Evolutionary conservation across 2,113 vertebrate genomes (phyloP).

Genomic region (Corythoichthys intestinalis): DNA sequence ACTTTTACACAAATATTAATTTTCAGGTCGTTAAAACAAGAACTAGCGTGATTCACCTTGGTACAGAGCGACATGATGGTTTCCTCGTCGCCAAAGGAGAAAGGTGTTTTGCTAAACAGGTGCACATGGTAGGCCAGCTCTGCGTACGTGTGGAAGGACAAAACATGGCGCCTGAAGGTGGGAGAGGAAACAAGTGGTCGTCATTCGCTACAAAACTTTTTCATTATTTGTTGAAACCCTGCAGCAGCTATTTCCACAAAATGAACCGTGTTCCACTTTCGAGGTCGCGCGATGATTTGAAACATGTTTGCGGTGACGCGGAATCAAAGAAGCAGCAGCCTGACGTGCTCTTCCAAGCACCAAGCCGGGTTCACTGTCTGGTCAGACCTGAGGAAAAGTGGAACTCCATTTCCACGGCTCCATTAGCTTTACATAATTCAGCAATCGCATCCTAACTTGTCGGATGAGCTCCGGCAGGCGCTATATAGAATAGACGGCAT

Average conservation of each 20-base stretch:
- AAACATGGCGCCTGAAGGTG: constrained; percentile 76
- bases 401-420: constrained; percentile 31
- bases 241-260: neutral
- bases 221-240: neutral
- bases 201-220: neutral
- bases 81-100: constrained; percentile 86
- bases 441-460: constrained; percentile 43
- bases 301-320: constrained; percentile 14
- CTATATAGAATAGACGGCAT: constrained; percentile 6
- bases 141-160: constrained; percentile 71
- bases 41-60: constrained; percentile 66
- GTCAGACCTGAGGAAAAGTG: constrained; percentile 29
- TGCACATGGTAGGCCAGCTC: constrained; percentile 77
- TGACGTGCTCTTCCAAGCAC: constrained; percentile 12
- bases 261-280: neutral
- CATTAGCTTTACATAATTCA: constrained; percentile 65
- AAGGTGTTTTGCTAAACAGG: constrained; percentile 78
- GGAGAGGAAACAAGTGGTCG: neutral
- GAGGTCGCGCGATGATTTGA: neutral
- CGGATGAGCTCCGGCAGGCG: constrained; percentile 26
- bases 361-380: constrained; percentile 32
- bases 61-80: constrained; percentile 76
- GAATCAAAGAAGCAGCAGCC: constrained; percentile 14
- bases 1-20: neutral
- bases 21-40: neutral